Conservation (phyloP, 2,113 vertebrate genomes). For the Lathamus discolor region DNA sequence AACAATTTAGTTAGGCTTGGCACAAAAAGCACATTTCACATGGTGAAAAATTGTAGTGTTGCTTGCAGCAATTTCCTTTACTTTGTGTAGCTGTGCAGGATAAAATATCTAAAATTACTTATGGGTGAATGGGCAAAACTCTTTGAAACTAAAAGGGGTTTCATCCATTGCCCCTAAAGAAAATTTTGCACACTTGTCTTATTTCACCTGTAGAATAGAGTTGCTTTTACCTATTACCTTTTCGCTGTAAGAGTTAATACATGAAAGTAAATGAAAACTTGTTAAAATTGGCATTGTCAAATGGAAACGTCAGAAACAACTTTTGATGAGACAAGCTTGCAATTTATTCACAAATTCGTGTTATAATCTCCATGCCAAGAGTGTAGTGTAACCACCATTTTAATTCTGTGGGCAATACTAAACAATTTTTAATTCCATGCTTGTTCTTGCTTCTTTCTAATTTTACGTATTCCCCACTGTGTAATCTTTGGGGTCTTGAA, state of each 20-base stretch:
- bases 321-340: background rate
- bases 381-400: background rate
- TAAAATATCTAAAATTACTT: background rate
- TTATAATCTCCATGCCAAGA: background rate
- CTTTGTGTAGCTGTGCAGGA: background rate
- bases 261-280: background rate
- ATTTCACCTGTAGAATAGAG: background rate
- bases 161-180: background rate
- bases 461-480: background rate
- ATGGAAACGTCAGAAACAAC: background rate
- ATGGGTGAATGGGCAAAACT: background rate
- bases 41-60: background rate
- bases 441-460: background rate
- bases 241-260: slow-evolving; percentile 1
- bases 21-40: background rate
- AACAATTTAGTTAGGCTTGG: background rate
- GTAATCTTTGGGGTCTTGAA: background rate
- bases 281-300: background rate
- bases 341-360: background rate
- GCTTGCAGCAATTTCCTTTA: background rate
- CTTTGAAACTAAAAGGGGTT: background rate
- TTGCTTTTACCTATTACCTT: background rate
- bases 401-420: background rate
- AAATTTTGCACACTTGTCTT: background rate
- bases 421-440: background rate